Percentiles rank a stretch among this genome's conserved stretches.
These are phyloP conservation scores for Acanthaster planci DNA, from an alignment of 35 echinoderm and acorn worm genomes.

Conservation along the genomic window DNA sequence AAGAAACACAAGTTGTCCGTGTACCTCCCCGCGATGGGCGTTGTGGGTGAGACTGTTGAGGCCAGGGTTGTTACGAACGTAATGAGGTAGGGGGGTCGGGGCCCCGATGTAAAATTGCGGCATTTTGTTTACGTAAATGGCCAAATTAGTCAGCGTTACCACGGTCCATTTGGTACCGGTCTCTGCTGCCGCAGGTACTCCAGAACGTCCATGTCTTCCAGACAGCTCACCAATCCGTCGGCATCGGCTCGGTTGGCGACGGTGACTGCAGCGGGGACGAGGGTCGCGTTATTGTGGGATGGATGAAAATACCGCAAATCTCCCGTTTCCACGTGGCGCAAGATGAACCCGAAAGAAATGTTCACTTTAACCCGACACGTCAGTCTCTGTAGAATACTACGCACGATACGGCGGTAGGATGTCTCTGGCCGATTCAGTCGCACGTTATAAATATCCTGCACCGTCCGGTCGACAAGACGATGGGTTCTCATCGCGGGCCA, in stretches of 20 bases:
- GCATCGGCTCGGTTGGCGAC: background rate
- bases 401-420: background rate
- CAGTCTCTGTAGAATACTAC: background rate
- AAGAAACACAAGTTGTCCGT: constrained; percentile 26
- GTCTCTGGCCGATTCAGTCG: background rate
- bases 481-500: background rate
- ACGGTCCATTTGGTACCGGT: constrained; percentile 16
- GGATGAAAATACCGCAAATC: constrained; percentile 30
- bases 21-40: background rate
- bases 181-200: background rate
- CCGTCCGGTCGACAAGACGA: background rate
- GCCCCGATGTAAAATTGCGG: background rate
- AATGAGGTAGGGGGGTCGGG: background rate
- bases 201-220: background rate
- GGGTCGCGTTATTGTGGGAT: background rate
- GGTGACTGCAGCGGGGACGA: background rate
- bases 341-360: background rate
- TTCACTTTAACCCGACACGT: background rate
- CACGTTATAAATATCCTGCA: constrained; percentile 8
- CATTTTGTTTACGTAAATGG: constrained; percentile 20
- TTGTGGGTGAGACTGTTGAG: background rate
- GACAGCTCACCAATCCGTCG: background rate
- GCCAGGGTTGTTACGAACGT: background rate
- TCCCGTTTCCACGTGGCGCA: constrained; percentile 21
- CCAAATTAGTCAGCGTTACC: background rate